These are phyloP conservation scores for Silvanus unidentatus DNA, from an alignment of 2,888 invertebrate genomes.

Conservation along the genomic window DNA sequence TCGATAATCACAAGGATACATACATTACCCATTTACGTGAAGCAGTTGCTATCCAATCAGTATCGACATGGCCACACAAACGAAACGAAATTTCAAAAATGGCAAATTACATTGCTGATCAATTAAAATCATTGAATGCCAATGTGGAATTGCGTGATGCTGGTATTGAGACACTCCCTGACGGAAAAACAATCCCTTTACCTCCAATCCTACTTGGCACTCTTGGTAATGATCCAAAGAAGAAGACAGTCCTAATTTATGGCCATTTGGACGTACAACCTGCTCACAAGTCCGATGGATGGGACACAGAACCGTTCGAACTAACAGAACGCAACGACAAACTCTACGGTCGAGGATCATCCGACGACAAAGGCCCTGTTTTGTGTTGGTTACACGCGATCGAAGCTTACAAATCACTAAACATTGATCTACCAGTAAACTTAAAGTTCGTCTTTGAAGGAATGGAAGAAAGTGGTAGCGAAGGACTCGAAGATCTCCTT, in stretches of 20 bases:
- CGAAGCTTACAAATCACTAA: slow-evolving; percentile 73
- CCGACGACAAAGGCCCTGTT: slow-evolving; percentile 90
- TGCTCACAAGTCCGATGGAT: slow-evolving; percentile 85
- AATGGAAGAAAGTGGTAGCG: slow-evolving; percentile 96
- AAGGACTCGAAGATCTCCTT: slow-evolving; percentile 83
- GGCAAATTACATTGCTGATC: slow-evolving; percentile 74
- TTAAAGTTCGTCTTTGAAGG: slow-evolving; percentile 90
- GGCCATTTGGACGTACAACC: slow-evolving; percentile 99
- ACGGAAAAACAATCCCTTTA: slow-evolving; percentile 65
- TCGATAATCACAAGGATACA: slow-evolving; percentile 68
- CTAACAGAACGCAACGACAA: slow-evolving; percentile 82
- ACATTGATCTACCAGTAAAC: slow-evolving; percentile 58
- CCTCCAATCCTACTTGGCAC: slow-evolving; percentile 80
- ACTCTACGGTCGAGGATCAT: slow-evolving; percentile 79
- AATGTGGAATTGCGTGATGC: slow-evolving; percentile 12
- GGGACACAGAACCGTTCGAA: slow-evolving; percentile 91
- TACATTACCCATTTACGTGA: slow-evolving; percentile 77
- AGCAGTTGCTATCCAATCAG: slow-evolving; percentile 88
- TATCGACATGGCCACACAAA: slow-evolving; percentile 85
- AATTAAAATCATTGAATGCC: slow-evolving; percentile 47
- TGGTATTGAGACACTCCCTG: slow-evolving; percentile 66
- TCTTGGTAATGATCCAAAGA: slow-evolving; percentile 73
- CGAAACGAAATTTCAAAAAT: slow-evolving; percentile 76
- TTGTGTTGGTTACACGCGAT: slow-evolving; percentile 93
- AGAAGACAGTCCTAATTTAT: slow-evolving; percentile 89